These are phyloP conservation scores for Cephalopterus ornatus DNA, from an alignment of 2,113 vertebrate species.

Conservation along the genomic window DNA sequence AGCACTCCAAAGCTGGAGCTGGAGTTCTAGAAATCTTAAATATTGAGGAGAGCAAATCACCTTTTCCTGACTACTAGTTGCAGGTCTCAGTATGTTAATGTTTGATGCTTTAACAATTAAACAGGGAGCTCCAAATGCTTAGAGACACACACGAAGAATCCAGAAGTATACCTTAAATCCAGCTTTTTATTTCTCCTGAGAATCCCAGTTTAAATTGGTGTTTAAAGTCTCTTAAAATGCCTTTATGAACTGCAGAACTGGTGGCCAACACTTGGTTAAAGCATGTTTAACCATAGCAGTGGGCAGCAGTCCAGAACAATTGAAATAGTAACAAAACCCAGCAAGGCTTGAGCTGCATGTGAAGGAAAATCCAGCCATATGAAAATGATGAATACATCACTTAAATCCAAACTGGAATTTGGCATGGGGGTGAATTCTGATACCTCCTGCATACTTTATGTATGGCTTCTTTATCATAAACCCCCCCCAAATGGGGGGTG, in stretches of 20 bases:
- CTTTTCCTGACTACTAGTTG: not conserved
- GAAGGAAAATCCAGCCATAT: not conserved
- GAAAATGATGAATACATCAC: not conserved
- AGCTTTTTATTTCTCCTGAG: not conserved
- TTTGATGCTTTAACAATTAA: not conserved
- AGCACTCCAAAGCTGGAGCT: not conserved
- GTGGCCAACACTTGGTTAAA: not conserved
- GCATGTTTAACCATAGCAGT: not conserved
- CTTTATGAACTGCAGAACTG: not conserved
- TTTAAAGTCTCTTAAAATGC: not conserved
- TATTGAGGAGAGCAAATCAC: not conserved
- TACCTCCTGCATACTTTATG: not conserved
- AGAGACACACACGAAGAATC: not conserved
- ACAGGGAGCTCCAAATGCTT: not conserved
- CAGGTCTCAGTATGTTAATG: not conserved
- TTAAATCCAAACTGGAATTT: not conserved
- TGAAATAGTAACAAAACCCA: not conserved
- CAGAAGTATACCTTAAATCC: not conserved
- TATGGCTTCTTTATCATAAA: not conserved
- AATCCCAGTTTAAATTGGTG: not conserved
- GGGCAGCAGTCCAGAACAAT: not conserved
- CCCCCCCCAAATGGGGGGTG: not conserved
- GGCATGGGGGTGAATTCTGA: not conserved
- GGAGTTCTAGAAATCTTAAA: not conserved
- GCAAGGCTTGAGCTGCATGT: not conserved